A percentile compares a stretch with the other conserved stretches of the same genome.
phyloP scores from a whole-genome alignment of 1,140 invertebrate genomes.

The Drosophila navojoa region DNA sequence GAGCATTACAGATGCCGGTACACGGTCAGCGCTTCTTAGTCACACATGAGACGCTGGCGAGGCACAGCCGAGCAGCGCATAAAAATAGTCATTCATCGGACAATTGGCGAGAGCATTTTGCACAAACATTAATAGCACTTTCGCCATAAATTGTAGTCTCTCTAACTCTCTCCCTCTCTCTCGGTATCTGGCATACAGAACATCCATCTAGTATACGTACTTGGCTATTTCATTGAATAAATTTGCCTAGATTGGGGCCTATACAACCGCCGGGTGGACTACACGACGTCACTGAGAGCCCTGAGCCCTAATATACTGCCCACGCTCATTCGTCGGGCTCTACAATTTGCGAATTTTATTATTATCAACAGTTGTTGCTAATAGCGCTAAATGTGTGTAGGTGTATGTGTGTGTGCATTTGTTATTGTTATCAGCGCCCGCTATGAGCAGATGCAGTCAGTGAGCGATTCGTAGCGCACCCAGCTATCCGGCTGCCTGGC shows the following conservation, averaged over 20 bases:
- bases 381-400: neutral
- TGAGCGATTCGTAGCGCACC: conserved; percentile 26
- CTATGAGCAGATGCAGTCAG: conserved; percentile 12
- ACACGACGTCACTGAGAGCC: conserved; percentile 7
- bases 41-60: conserved; percentile 25
- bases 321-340: neutral
- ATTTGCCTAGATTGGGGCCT: conserved; percentile 30
- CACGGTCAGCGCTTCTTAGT: conserved; percentile 27
- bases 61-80: conserved; percentile 18
- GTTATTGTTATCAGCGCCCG: conserved; percentile 33
- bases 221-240: conserved; percentile 60
- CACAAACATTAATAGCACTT: conserved; percentile 68
- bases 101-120: conserved; percentile 17
- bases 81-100: conserved; percentile 53
- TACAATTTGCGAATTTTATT: conserved; percentile 19
- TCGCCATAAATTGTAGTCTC: conserved; percentile 49
- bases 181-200: neutral
- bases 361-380: conserved; percentile 56
- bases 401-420: neutral
- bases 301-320: conserved; percentile 2
- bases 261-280: conserved; percentile 26
- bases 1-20: conserved; percentile 12
- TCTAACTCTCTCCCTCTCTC: neutral
- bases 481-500: neutral
- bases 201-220: conserved; percentile 2